phyloP scores from a whole-genome alignment of 2,113 vertebrate genomes.

The Lontra canadensis region DNA sequence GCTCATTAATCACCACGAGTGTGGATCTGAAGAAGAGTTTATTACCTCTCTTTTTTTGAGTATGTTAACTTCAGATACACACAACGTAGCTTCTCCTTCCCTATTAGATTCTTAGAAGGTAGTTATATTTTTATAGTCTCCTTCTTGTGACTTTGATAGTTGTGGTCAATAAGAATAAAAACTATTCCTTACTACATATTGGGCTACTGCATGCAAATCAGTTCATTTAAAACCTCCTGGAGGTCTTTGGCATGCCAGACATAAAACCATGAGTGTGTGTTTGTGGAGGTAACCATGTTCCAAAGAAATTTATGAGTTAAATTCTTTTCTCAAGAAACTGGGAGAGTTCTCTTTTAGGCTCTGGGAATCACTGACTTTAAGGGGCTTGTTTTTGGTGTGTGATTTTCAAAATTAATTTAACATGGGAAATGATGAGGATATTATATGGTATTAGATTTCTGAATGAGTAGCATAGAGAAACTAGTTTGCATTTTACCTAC shows the following conservation, averaged over 20 bases:
- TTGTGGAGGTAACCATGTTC: conserved; percentile 87
- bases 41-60: conserved; percentile 91
- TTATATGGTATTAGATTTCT: conserved; percentile 63
- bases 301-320: conserved; percentile 78
- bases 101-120: conserved; percentile 91
- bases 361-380: conserved; percentile 77
- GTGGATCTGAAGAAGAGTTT: conserved; percentile 92
- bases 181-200: conserved; percentile 84
- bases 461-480: conserved; percentile 40
- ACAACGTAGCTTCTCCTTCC: conserved; percentile 90
- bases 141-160: conserved; percentile 88
- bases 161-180: conserved; percentile 84
- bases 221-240: conserved; percentile 88
- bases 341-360: conserved; percentile 55
- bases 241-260: conserved; percentile 88
- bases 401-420: conserved; percentile 71
- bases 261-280: conserved; percentile 83
- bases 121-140: conserved; percentile 89
- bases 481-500: conserved; percentile 46
- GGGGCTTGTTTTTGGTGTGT: conserved; percentile 70
- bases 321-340: conserved; percentile 69
- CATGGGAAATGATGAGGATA: conserved; percentile 63
- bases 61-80: conserved; percentile 92
- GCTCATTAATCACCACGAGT: conserved; percentile 91
- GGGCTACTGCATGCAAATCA: conserved; percentile 88